Percentiles rank a stretch among this genome's conserved stretches.
Conservation (phyloP, 2,888 invertebrate genomes). For the Trilocha varians region DNA sequence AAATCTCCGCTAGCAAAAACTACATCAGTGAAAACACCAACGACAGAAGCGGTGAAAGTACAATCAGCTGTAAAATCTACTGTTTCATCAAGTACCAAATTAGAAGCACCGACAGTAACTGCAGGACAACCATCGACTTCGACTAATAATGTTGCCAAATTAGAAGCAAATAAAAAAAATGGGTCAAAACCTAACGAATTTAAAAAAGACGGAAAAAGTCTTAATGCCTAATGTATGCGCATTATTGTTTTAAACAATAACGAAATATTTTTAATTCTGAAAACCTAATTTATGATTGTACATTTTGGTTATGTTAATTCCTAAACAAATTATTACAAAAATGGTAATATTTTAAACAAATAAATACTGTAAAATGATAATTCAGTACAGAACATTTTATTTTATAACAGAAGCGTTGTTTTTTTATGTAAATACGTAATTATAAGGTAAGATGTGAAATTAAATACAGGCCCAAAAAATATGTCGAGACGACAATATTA, state of each 20-base stretch:
- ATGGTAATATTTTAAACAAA: too few species aligned
- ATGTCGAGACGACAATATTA: not conserved
- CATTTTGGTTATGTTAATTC: too few species aligned
- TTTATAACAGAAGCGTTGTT: not conserved
- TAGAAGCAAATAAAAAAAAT: conserved; percentile 17
- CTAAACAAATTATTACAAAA: too few species aligned
- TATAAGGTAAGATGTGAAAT: not conserved
- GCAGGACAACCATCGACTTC: not conserved
- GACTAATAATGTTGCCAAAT: conserved; percentile 9
- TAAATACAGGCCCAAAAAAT: not conserved
- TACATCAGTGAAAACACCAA: conserved; percentile 5
- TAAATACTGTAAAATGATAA: too few species aligned
- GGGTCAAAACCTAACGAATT: conserved; percentile 23
- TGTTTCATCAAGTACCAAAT: not conserved
- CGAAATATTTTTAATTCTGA: conserved; percentile 12
- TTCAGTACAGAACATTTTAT: too few species aligned
- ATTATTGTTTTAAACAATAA: conserved; percentile 12
- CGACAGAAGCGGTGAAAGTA: conserved; percentile 5
- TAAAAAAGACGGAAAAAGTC: conserved; percentile 22
- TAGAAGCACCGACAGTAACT: not conserved
- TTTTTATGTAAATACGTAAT: not conserved
- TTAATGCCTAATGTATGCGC: conserved; percentile 31
- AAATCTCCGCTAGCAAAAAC: conserved; percentile 1
- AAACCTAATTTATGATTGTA: too few species aligned
- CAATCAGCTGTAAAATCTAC: conserved; percentile 1